Conservation (phyloP, 2,888 invertebrate species). For the Drosophila demipolita region DNA sequence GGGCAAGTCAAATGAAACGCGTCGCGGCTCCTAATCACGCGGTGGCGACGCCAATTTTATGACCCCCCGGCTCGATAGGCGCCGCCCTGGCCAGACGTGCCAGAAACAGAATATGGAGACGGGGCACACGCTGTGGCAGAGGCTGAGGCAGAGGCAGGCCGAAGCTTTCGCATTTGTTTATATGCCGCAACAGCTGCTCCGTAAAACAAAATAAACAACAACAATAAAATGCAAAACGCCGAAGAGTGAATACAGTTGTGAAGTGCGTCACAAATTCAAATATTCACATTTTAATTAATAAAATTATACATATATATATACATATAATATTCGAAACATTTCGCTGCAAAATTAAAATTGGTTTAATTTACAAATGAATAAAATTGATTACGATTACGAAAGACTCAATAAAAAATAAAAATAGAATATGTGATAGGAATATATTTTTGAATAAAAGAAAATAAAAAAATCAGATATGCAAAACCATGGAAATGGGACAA, state of each 20-base stretch:
- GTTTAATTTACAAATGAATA: not conserved
- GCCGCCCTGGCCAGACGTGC: constrained; percentile 53
- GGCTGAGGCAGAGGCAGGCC: constrained; percentile 13
- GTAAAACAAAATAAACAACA: constrained; percentile 6
- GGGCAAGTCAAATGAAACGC: constrained; percentile 68
- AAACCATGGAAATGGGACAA: not conserved
- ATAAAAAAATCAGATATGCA: not conserved
- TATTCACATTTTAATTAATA: not conserved
- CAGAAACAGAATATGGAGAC: constrained; percentile 47
- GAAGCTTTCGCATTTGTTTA: constrained; percentile 49
- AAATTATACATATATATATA: too few relatives aligned
- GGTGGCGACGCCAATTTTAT: constrained; percentile 67
- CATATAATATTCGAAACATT: too few relatives aligned
- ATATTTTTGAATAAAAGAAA: not conserved
- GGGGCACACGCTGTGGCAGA: not conserved
- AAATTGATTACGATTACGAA: not conserved
- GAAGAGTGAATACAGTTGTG: not conserved
- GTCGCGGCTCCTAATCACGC: constrained; percentile 66
- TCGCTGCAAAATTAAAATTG: too few relatives aligned
- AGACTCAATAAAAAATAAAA: not conserved
- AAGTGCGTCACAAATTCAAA: not conserved
- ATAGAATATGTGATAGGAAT: not conserved
- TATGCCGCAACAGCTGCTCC: constrained; percentile 71
- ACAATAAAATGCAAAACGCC: not conserved
- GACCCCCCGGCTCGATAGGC: constrained; percentile 58